Evolutionary conservation across 1,140 invertebrate species (phyloP).

Genomic region (Paraescarpia echinospica): DNA sequence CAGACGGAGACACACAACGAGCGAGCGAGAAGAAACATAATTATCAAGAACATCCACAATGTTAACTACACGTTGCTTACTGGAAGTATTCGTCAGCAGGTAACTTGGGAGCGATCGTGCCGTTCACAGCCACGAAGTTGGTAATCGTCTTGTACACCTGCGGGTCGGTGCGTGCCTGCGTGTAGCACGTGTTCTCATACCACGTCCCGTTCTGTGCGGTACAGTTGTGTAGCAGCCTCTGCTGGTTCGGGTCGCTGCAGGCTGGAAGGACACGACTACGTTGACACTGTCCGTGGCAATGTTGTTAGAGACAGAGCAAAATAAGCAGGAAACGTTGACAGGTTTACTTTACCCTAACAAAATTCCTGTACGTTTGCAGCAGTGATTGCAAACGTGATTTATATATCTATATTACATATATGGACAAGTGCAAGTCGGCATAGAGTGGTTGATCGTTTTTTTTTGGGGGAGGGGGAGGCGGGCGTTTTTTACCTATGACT

Average conservation of each 20-base stretch:
- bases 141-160: neutral
- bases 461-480: too few species aligned
- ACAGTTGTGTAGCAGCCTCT: neutral
- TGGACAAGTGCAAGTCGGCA: too few species aligned
- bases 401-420: too few species aligned
- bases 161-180: neutral
- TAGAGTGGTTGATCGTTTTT: too few species aligned
- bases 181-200: conserved; percentile 14
- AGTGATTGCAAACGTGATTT: too few species aligned
- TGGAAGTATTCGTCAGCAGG: conserved; percentile 33
- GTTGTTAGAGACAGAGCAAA: too few species aligned
- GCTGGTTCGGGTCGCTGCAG: neutral
- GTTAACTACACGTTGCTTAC: conserved; percentile 2
- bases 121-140: neutral
- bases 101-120: neutral
- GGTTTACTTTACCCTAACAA: too few species aligned
- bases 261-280: neutral
- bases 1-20: neutral
- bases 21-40: neutral
- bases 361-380: too few species aligned
- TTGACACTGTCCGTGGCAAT: neutral
- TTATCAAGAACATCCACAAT: neutral
- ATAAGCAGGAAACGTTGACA: too few species aligned
- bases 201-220: conserved; percentile 17
- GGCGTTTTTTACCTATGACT: too few species aligned